Conservation (phyloP, 2,113 vertebrate genomes). For the Campylorhamphus procurvoides region DNA sequence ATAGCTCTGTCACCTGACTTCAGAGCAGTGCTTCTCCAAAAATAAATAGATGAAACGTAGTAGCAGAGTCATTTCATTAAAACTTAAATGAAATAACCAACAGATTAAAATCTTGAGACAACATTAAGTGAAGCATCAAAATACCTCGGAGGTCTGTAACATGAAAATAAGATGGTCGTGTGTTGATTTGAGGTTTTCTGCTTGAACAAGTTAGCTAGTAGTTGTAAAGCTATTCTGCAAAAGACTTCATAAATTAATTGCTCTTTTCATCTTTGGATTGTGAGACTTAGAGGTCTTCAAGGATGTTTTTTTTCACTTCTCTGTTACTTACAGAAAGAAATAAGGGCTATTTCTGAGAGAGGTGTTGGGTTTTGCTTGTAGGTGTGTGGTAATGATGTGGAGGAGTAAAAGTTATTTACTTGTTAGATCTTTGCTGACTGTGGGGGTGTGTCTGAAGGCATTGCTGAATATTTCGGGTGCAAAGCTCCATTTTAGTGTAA, state of each 20-base stretch:
- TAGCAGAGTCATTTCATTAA: constrained; percentile 9
- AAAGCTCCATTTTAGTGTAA: constrained; percentile 21
- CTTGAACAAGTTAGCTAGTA: background rate
- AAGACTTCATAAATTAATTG: constrained; percentile 32
- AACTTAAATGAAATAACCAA: constrained; percentile 16
- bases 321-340: background rate
- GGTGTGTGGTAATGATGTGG: constrained; percentile 28
- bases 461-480: constrained; percentile 34
- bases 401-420: constrained; percentile 52
- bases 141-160: background rate
- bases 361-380: constrained; percentile 10
- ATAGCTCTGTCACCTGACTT: background rate
- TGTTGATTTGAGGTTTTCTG: constrained; percentile 33
- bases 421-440: constrained; percentile 38
- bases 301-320: background rate
- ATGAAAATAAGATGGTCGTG: background rate
- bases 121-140: background rate
- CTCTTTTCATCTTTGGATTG: background rate
- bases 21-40: background rate
- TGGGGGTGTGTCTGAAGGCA: constrained; percentile 39
- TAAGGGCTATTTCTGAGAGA: constrained; percentile 3
- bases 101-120: constrained; percentile 15
- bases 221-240: background rate
- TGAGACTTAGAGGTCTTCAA: background rate
- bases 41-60: background rate